phyloP scores from a whole-genome alignment of 2,113 vertebrate genomes.

The Orientallactaga bullata region DNA sequence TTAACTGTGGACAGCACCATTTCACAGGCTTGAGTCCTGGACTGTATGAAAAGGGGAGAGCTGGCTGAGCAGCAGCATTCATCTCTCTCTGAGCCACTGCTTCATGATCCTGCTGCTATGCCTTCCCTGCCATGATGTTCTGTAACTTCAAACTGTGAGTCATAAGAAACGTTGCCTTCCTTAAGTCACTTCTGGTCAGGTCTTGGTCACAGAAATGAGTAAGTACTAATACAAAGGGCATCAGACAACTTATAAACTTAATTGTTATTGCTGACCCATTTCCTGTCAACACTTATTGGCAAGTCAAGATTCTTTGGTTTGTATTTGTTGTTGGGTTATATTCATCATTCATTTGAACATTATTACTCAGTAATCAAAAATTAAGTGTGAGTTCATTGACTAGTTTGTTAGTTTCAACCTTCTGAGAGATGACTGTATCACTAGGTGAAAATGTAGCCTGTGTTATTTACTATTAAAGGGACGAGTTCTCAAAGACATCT shows the following conservation, averaged over 20 bases:
- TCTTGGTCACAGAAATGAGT: too few relatives aligned
- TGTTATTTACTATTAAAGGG: conserved; percentile 2
- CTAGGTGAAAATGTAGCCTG: not conserved
- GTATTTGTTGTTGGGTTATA: not conserved
- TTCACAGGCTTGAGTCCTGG: too few relatives aligned
- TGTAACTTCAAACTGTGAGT: too few relatives aligned
- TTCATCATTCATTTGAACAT: conserved; percentile 4
- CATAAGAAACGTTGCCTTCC: too few relatives aligned
- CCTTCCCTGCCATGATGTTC: too few relatives aligned
- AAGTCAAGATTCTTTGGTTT: conserved; percentile 5
- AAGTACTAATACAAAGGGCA: not conserved
- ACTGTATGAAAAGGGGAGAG: too few relatives aligned
- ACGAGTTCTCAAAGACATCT: not conserved
- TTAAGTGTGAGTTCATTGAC: conserved; percentile 8
- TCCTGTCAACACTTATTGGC: not conserved
- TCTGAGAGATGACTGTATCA: conserved; percentile 26
- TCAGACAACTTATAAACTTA: not conserved
- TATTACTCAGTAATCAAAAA: conserved; percentile 20
- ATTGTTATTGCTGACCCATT: not conserved
- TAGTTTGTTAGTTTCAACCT: not conserved
- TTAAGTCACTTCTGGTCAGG: too few relatives aligned
- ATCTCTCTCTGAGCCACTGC: too few relatives aligned
- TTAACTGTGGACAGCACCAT: too few relatives aligned
- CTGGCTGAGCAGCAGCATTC: too few relatives aligned
- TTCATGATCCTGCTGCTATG: too few relatives aligned